phyloP scores from a whole-genome alignment of 2,797 vertebrate genomes.

The Pipistrellus pipistrellus region DNA sequence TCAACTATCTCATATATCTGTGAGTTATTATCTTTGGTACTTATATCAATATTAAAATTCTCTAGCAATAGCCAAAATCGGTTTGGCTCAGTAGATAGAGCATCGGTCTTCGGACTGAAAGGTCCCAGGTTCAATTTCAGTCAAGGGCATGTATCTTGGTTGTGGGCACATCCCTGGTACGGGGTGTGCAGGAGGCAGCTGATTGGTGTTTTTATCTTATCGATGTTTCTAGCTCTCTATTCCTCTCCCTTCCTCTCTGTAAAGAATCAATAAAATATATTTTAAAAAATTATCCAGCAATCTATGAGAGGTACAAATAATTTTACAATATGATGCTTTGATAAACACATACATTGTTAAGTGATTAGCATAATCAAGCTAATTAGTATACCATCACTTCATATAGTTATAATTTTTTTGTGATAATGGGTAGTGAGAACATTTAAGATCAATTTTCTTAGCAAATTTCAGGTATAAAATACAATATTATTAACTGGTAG shows the following conservation, averaged over 20 bases:
- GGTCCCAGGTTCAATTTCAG: no score
- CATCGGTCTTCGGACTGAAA: no score
- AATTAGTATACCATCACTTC: background rate
- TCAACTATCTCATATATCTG: background rate
- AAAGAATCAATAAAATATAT: no score
- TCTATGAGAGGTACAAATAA: background rate
- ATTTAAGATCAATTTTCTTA: background rate
- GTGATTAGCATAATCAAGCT: background rate
- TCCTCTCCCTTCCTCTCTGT: no score
- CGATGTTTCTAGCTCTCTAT: no score
- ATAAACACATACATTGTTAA: background rate
- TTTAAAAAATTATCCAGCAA: background rate
- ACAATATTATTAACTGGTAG: background rate
- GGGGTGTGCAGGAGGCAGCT: no score
- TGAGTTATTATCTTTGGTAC: background rate
- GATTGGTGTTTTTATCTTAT: no score
- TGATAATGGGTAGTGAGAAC: background rate
- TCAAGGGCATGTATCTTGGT: no score
- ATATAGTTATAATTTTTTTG: background rate
- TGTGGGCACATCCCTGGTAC: no score
- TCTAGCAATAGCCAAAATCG: background rate
- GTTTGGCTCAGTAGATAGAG: no score
- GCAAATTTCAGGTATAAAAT: background rate
- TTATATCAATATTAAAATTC: conserved; percentile 6
- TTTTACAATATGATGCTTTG: background rate